Conservation (phyloP, 2,797 vertebrate genomes). For the Tragelaphus eurycerus region DNA sequence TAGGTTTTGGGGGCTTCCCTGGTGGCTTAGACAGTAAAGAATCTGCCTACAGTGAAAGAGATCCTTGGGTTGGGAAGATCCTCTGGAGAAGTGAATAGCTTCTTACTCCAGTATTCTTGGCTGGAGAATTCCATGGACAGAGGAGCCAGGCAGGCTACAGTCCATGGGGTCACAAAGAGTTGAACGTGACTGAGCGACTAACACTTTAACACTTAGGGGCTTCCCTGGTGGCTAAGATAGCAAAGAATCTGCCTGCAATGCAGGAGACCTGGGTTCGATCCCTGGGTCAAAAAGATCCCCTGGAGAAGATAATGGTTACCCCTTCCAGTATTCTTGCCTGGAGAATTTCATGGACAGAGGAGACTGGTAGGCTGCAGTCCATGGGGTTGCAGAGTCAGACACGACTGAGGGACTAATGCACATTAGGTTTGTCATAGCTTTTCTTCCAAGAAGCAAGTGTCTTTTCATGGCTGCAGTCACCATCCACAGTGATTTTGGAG, state of each 20-base stretch:
- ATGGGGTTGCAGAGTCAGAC: neutral
- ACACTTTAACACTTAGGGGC: neutral
- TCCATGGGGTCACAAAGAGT: neutral
- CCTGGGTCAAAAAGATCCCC: neutral
- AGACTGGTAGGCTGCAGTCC: neutral
- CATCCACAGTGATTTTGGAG: neutral
- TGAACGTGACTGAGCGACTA: neutral
- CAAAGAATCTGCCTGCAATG: neutral
- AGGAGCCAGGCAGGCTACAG: neutral
- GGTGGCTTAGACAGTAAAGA: neutral
- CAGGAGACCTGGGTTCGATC: neutral
- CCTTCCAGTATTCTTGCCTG: neutral
- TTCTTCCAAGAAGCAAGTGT: neutral
- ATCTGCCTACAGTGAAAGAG: neutral
- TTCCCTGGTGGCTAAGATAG: neutral
- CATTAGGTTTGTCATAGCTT: neutral
- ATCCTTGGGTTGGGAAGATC: neutral
- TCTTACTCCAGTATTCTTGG: neutral
- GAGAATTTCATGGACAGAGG: neutral
- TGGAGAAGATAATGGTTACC: neutral
- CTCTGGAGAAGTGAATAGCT: neutral
- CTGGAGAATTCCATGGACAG: neutral
- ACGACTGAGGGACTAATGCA: neutral
- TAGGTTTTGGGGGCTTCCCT: neutral
- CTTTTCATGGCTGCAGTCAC: neutral